Percentiles rank a stretch among this genome's conserved stretches.
These are phyloP conservation scores for Coregonus suidteri DNA, from an alignment of 2,797 vertebrate species.

Conservation along the genomic window DNA sequence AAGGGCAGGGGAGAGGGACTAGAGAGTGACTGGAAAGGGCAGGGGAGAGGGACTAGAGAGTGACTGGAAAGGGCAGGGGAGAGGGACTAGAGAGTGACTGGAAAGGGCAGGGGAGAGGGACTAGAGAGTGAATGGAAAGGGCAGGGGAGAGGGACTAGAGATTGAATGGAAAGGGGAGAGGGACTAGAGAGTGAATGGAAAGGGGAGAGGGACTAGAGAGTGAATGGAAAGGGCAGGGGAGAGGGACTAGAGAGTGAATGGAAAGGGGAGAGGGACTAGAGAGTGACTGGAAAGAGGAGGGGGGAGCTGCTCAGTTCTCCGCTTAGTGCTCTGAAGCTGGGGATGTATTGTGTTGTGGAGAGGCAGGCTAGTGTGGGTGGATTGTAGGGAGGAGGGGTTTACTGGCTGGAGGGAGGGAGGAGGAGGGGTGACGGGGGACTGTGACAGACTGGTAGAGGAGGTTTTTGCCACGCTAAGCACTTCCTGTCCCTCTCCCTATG, in stretches of 20 bases:
- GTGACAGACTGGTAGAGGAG: constrained; percentile 1
- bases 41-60: too few relatives aligned
- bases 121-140: too few relatives aligned
- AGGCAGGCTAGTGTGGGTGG: not conserved
- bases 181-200: not conserved
- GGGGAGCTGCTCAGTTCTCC: not conserved
- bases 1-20: too few relatives aligned
- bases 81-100: too few relatives aligned
- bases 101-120: too few relatives aligned
- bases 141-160: not conserved
- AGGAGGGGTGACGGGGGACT: not conserved
- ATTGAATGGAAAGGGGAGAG: not conserved
- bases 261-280: not conserved
- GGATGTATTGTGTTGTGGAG: constrained; percentile 4
- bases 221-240: too few relatives aligned
- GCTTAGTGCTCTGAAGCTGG: not conserved
- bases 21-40: too few relatives aligned
- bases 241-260: too few relatives aligned
- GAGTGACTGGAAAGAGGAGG: too few relatives aligned
- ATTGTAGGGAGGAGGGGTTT: not conserved
- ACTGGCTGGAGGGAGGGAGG: not conserved
- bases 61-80: too few relatives aligned
- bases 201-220: too few relatives aligned
- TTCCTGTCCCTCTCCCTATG: not conserved
- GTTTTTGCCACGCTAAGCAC: constrained; percentile 24